Evolutionary conservation across 2,888 invertebrate species (phyloP), one percentile per base, ranked within the genome.

Genomic region (Hydrotaea cyrtoneurina): DNA sequence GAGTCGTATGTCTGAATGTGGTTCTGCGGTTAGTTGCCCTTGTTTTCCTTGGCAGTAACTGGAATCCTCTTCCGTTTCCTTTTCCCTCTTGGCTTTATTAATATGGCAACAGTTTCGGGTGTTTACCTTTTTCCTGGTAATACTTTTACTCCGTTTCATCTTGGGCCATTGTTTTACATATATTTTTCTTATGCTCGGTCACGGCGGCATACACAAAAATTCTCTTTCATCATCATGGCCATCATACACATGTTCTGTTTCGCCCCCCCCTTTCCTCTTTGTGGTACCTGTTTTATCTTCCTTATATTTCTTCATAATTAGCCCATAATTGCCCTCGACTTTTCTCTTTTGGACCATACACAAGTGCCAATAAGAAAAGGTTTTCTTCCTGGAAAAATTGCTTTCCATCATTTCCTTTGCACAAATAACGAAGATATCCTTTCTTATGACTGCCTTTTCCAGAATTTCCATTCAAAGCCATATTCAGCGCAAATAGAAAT

Each of bases 71-170:
- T 50, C 50, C 50, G 50, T 23, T 66, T 59, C 78, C 43, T 13
- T 13, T 15, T 74, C 10, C 50, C 36, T 10, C 46, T 46, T 43
- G n/a, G 66, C 72, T 46, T n/a, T 74, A 71, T 72, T 79, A 62
- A 71, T 71, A 71, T 64, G 62, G 62, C 75, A 72, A 75, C 75
- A 50, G 78, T 53, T 53, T 31, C 78, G 57, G 39, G 59, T 79
- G 75, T 82, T 53, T 82, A 81, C 64, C 72, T 69, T 59, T 50
- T 50, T 50, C 1, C 31, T 31, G 13, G n/a, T 15, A n/a, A n/a
- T 50, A n/a, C 50, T 50, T 50, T 50, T 31, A 31, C 31, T 31
- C 3, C 31, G 31, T 31, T n/a, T n/a, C n/a, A n/a, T n/a, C n/a
- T n/a, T n/a, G n/a, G n/a, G 43, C 13, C 5, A 4, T 43, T 43